Percentiles rank a stretch among this genome's conserved stretches.
These are phyloP conservation scores for Hesperia comma DNA, from an alignment of 2,888 invertebrate genomes.

Conservation along the genomic window DNA sequence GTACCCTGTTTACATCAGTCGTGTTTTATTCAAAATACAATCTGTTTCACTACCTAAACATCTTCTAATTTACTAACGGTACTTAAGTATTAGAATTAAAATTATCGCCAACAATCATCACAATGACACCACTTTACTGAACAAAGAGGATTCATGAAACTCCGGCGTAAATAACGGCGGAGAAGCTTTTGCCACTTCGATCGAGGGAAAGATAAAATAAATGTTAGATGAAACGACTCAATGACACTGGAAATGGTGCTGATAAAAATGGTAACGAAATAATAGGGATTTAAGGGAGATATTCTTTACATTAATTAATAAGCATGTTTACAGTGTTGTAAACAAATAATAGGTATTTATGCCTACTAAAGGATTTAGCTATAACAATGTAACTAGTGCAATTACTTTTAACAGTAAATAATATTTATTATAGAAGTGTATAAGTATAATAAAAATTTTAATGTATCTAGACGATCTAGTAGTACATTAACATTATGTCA, in stretches of 20 bases:
- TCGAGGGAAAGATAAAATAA: constrained; percentile 24
- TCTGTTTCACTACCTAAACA: neutral
- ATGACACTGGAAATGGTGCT: constrained; percentile 4
- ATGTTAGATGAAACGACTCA: constrained; percentile 10
- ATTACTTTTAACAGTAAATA: too few species aligned
- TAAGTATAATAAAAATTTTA: too few species aligned
- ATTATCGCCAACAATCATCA: constrained; percentile 37
- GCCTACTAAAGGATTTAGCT: too few species aligned
- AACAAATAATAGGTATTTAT: too few species aligned
- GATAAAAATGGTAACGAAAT: constrained; percentile 5
- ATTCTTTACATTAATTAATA: neutral
- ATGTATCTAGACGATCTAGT: too few species aligned
- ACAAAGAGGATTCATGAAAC: constrained; percentile 18
- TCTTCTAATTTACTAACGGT: neutral
- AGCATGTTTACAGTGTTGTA: too few species aligned
- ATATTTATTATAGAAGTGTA: too few species aligned
- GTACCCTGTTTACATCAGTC: too few species aligned
- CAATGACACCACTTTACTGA: constrained; percentile 21
- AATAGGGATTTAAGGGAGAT: neutral
- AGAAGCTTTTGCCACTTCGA: constrained; percentile 22
- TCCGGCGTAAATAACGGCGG: constrained; percentile 9
- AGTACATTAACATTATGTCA: too few species aligned
- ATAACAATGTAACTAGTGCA: too few species aligned
- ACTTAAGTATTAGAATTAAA: constrained; percentile 45
- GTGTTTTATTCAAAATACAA: too few species aligned